These are phyloP conservation scores for Drosophila persimilis DNA, from an alignment of 1,140 invertebrate genomes.

Conservation along the genomic window DNA sequence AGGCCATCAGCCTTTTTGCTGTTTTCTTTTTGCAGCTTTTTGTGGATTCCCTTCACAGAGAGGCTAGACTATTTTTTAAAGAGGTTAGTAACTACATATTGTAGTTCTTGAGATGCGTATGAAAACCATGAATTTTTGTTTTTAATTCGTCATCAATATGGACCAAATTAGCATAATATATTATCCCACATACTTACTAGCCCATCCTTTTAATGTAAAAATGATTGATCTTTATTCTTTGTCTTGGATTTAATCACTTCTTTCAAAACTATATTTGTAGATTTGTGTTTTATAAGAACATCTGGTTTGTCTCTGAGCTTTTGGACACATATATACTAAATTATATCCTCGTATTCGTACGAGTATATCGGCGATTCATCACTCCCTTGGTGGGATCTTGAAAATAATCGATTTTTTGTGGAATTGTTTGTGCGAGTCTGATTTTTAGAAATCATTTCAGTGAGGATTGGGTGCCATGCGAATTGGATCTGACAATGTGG, in stretches of 20 bases:
- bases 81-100: neutral
- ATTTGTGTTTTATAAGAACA: no score
- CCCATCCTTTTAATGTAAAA: no score
- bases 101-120: neutral
- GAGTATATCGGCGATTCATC: neutral
- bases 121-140: no score
- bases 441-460: constrained; percentile 24
- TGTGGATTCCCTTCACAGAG: constrained; percentile 2
- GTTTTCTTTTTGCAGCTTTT: constrained; percentile 39
- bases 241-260: no score
- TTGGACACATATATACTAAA: no score
- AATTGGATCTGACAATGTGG: constrained; percentile 74
- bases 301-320: no score
- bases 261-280: no score
- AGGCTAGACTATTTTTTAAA: neutral
- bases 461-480: constrained; percentile 63
- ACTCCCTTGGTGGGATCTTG: constrained; percentile 33
- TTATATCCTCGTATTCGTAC: no score
- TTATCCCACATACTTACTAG: no score
- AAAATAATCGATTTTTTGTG: constrained; percentile 78
- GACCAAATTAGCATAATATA: no score
- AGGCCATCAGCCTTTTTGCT: constrained; percentile 71
- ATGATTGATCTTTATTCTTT: no score
- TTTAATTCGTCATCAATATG: no score
- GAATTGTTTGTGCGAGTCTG: constrained; percentile 40